Evolutionary conservation across 1,140 invertebrate species (phyloP).

Genomic region (Antheraea pernyi): DNA sequence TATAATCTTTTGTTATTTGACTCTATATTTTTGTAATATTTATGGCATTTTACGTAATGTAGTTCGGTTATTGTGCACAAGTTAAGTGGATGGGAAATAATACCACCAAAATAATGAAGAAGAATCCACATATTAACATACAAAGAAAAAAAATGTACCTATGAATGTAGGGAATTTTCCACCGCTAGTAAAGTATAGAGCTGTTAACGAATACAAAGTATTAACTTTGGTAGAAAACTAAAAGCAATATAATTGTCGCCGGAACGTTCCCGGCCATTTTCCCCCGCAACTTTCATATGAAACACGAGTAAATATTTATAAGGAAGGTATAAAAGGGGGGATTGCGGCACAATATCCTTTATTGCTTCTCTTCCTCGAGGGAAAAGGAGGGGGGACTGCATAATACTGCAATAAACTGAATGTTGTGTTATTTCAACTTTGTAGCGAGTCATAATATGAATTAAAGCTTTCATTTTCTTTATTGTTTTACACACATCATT

Average conservation of each 20-base stretch:
- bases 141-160: too few relatives aligned
- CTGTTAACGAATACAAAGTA: background rate
- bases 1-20: too few relatives aligned
- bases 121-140: too few relatives aligned
- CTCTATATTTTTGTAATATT: too few relatives aligned
- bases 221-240: background rate
- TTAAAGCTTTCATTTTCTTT: background rate
- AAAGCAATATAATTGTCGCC: background rate
- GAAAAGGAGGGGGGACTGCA: background rate
- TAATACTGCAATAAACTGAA: background rate
- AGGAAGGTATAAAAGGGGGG: background rate
- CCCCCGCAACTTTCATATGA: background rate
- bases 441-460: background rate
- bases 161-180: too few relatives aligned
- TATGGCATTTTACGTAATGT: too few relatives aligned
- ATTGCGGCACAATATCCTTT: conserved; percentile 4
- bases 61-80: too few relatives aligned
- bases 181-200: too few relatives aligned
- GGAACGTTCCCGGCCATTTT: background rate
- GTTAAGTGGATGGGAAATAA: too few relatives aligned
- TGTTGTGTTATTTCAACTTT: background rate
- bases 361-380: background rate
- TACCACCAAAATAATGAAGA: too few relatives aligned
- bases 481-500: too few relatives aligned
- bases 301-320: conserved; percentile 11